Conservation (phyloP, 2,113 vertebrate genomes). For the Donacobius atricapilla region DNA sequence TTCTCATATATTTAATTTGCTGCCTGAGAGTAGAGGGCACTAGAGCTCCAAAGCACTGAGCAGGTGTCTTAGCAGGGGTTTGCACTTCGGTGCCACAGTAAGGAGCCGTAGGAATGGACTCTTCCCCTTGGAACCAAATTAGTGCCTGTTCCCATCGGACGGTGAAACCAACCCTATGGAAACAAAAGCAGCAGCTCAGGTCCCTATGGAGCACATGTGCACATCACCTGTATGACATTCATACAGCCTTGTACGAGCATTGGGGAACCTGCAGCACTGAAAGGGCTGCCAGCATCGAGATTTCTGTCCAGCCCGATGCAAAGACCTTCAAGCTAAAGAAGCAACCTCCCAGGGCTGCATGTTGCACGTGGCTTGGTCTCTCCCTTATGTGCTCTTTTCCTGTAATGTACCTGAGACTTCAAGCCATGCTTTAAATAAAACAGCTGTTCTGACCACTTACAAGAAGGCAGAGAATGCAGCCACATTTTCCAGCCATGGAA, state of each 20-base stretch:
- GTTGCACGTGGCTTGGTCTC: not conserved
- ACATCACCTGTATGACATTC: not conserved
- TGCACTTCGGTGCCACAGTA: not conserved
- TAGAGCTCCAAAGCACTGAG: not conserved
- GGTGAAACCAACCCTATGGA: not conserved
- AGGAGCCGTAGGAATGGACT: not conserved
- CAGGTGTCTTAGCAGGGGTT: not conserved
- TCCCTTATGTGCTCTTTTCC: slow-evolving; percentile 10
- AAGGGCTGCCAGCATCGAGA: not conserved
- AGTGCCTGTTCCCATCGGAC: not conserved
- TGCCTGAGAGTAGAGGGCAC: not conserved
- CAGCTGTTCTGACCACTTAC: slow-evolving; percentile 46
- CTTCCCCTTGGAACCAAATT: not conserved
- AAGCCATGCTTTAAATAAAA: slow-evolving; percentile 44
- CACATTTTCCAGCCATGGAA: slow-evolving; percentile 36
- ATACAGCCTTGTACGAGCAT: not conserved
- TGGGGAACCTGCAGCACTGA: not conserved
- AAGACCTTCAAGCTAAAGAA: not conserved
- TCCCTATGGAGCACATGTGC: fast-evolving
- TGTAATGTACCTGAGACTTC: not conserved
- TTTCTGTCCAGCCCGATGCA: not conserved
- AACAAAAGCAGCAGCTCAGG: not conserved
- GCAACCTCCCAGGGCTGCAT: not conserved
- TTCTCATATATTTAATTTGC: not conserved
- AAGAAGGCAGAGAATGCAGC: not conserved